Conservation (phyloP, 1,140 invertebrate species). For the Bombus fervidus region DNA sequence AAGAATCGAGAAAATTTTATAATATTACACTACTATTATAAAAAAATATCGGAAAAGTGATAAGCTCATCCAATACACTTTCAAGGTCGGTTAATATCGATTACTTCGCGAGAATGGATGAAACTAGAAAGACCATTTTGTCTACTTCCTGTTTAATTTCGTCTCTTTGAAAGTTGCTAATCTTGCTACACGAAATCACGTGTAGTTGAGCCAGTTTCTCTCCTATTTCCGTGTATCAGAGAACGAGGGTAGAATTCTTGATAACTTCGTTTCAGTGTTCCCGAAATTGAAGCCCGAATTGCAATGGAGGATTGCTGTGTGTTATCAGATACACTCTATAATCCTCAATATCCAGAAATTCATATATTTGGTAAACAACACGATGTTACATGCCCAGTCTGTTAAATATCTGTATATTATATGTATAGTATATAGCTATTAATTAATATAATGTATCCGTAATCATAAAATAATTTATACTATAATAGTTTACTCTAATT, state of each 20-base stretch:
- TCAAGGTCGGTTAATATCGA: neutral
- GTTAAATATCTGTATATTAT: neutral
- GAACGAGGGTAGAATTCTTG: conserved; percentile 15
- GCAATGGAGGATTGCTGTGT: neutral
- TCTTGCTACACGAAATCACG: neutral
- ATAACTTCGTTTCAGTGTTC: conserved; percentile 8
- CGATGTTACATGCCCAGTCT: neutral
- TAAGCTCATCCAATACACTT: neutral
- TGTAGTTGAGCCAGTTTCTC: conserved; percentile 1
- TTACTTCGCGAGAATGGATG: neutral
- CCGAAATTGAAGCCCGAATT: conserved; percentile 14
- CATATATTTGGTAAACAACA: neutral
- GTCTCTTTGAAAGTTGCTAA: conserved; percentile 6
- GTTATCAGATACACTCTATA: neutral
- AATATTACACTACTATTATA: no score
- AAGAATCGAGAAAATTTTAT: no score
- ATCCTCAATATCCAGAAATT: neutral
- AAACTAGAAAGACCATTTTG: conserved; percentile 10
- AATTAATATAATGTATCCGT: neutral
- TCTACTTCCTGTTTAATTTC: conserved; percentile 32
- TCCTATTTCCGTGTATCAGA: neutral
- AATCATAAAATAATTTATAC: neutral
- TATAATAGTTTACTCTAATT: neutral
- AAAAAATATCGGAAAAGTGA: neutral
- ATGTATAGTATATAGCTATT: neutral